Base-by-base conservation (phyloP, 2,888 invertebrate genomes). In the Phyllotreta cruciferae region DNA sequence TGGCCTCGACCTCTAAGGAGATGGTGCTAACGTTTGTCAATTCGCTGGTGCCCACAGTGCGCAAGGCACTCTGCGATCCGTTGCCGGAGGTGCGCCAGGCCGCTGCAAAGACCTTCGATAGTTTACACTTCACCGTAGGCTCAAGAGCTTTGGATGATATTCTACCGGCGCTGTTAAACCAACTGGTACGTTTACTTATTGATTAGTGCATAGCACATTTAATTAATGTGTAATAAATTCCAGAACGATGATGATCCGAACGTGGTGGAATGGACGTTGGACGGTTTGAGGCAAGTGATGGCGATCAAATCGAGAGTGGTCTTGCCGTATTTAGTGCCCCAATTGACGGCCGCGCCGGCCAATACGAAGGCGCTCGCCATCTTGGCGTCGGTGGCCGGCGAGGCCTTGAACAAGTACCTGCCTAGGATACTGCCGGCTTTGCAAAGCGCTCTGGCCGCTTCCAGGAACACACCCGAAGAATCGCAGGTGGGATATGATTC, bases 271-370 rank as follows among this genome's bases (percentile, higher is more conserved):
- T 91, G 92, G 77, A 93, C 97, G 7, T 85, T 99, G 68, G 98
- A 99, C 80, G 99, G 98, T 13, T 85, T 99, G 71, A 89, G 94
- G 63, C 97, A 98, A 86, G 94, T 99, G 42, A 96, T 99, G 95
- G 91, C 94, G 9, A 93, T 98, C 62, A 98, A 98, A 83, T 95
- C 96, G 0, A 87, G 94, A 71, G 96, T 96, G 0, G 97, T 98
- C 60, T 83, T 99, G 71, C 98, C 98, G 0, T 98, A 97, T 82
- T 86, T 99, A 66, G 92, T 99, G 66, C 98, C 98, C 3, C 93
- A 96, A 83, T 83, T 99, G 75, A 96, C 95, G 0, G 88, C 90
- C 6, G 87, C 89, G 5, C 95, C 95, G 13, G 92, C 94, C 6
- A 96, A 98, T 83, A 93, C 97, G 9, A 92, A 94, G 82, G 98